These are phyloP conservation scores for Neoaliturus tenellus DNA, from an alignment of 2,888 invertebrate genomes.

Conservation along the genomic window DNA sequence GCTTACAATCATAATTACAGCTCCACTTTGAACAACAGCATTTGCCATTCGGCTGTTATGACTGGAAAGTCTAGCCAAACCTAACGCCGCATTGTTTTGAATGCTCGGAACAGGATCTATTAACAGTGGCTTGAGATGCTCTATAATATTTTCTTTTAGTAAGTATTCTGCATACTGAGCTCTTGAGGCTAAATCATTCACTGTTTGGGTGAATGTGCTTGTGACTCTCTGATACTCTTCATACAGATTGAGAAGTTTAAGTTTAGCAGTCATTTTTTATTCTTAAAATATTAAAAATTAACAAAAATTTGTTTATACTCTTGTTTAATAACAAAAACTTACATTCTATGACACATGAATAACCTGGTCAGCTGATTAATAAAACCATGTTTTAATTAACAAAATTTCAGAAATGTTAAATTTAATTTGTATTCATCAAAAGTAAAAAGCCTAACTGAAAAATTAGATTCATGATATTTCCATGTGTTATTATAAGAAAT, in stretches of 20 bases:
- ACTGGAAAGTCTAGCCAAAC: slow-evolving; percentile 84
- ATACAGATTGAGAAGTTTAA: slow-evolving; percentile 76
- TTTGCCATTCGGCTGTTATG: slow-evolving; percentile 82
- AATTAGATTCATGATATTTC: no score
- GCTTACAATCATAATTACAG: slow-evolving; percentile 76
- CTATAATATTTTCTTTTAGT: slow-evolving; percentile 78
- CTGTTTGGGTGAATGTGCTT: slow-evolving; percentile 83
- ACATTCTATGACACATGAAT: no score
- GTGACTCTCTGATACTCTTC: slow-evolving; percentile 88
- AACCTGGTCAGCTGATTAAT: no score
- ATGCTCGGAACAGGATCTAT: slow-evolving; percentile 84
- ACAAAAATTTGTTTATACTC: not conserved
- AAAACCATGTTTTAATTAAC: no score
- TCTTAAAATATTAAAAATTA: not conserved
- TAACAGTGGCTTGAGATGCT: slow-evolving; percentile 82
- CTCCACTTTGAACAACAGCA: slow-evolving; percentile 76
- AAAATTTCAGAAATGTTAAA: no score
- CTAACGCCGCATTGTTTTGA: slow-evolving; percentile 86
- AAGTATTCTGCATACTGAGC: slow-evolving; percentile 83
- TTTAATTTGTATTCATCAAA: no score
- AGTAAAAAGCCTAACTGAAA: no score
- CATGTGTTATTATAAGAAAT: no score
- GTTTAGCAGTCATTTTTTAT: slow-evolving; percentile 55
- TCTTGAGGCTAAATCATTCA: slow-evolving; percentile 84
- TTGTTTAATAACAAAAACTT: not conserved